Conservation (phyloP, 2,113 vertebrate genomes). For the Microtus richardsoni region DNA sequence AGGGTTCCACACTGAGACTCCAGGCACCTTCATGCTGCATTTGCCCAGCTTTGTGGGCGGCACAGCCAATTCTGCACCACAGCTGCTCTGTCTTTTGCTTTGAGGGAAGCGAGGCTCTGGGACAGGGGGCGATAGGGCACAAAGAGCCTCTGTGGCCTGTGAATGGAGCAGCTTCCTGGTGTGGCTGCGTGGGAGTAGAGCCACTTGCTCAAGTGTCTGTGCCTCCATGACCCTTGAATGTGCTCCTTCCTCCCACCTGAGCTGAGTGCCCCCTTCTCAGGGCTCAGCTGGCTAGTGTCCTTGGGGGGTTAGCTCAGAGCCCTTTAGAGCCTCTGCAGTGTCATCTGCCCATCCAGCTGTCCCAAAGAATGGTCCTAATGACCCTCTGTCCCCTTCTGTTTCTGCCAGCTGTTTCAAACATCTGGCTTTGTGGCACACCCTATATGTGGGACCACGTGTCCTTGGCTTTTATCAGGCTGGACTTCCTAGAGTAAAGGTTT, state of each 20-base stretch:
- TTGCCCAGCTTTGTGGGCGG: slow-evolving; percentile 63
- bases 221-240: neutral
- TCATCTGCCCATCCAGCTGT: slow-evolving; percentile 16
- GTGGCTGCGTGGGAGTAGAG: slow-evolving; percentile 19
- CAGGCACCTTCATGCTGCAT: slow-evolving; percentile 27
- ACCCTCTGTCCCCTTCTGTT: neutral
- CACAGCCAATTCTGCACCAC: slow-evolving; percentile 37
- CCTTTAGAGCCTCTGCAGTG: neutral
- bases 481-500: slow-evolving; percentile 41
- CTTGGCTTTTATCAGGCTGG: neutral
- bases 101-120: slow-evolving; percentile 1
- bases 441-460: neutral
- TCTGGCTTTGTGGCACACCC: neutral
- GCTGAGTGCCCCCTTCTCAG: fast-evolving
- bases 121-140: slow-evolving; percentile 47
- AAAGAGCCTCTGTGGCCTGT: slow-evolving; percentile 75
- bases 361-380: neutral
- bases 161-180: slow-evolving; percentile 65
- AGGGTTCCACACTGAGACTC: neutral
- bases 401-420: slow-evolving; percentile 62
- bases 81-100: slow-evolving; percentile 70
- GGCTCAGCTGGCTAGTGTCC: neutral
- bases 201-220: slow-evolving; percentile 31
- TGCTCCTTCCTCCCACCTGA: slow-evolving; percentile 32
- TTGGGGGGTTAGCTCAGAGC: neutral